A percentile compares a stretch with the other conserved stretches of the same genome.
phyloP scores from a whole-genome alignment of 2,113 vertebrate genomes.

The Amia ocellicauda region DNA sequence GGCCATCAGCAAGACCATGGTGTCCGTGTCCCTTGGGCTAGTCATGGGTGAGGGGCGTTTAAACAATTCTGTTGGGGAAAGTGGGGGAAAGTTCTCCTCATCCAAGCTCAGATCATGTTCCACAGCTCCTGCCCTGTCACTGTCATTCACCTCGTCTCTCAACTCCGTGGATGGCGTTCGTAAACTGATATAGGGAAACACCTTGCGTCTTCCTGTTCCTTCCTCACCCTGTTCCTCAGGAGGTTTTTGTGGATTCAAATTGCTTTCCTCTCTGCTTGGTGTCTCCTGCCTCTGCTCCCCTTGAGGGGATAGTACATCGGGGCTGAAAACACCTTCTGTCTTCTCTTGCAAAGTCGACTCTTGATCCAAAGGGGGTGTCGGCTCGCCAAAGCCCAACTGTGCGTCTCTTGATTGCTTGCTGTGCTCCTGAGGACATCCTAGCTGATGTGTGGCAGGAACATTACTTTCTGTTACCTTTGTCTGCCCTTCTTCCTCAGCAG shows the following conservation, averaged over 20 bases:
- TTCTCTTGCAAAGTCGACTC: background rate
- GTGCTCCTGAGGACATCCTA: background rate
- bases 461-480: background rate
- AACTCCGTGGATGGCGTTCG: too few relatives aligned
- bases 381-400: background rate
- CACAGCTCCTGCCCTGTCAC: too few relatives aligned
- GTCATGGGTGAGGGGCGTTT: background rate
- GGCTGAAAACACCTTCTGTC: background rate
- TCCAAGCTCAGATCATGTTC: background rate
- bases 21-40: background rate
- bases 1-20: background rate
- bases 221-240: too few relatives aligned
- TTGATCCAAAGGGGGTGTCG: background rate
- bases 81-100: background rate
- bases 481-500: background rate
- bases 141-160: too few relatives aligned
- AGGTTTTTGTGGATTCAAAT: too few relatives aligned
- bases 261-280: too few relatives aligned
- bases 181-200: too few relatives aligned
- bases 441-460: background rate
- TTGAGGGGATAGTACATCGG: background rate
- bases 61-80: background rate
- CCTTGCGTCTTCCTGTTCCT: too few relatives aligned
- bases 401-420: background rate
- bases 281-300: background rate